These are phyloP conservation scores for Xestia sexstrigata DNA, from an alignment of 2,888 invertebrate species.

Conservation along the genomic window DNA sequence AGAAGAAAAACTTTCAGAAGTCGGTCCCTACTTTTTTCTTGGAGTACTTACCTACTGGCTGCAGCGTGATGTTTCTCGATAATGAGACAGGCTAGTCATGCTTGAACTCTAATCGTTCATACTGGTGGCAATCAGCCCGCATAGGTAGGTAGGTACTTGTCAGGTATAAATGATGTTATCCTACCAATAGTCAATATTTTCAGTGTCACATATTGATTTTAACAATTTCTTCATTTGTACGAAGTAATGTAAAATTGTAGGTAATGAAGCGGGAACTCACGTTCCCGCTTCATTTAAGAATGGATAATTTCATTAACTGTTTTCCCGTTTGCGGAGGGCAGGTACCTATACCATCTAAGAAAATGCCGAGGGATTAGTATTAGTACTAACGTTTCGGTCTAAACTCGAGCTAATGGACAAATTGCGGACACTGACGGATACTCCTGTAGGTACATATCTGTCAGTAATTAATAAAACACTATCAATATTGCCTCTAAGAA, in stretches of 20 bases:
- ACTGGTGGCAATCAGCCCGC: conserved; percentile 30
- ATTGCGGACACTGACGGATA: not conserved
- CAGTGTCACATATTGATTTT: conserved; percentile 17
- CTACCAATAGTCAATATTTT: not conserved
- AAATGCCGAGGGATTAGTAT: not conserved
- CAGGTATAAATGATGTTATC: conserved; percentile 15
- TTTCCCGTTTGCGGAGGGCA: not conserved
- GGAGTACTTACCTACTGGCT: not conserved
- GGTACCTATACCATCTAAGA: not conserved
- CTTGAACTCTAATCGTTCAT: conserved; percentile 16
- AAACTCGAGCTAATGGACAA: not conserved
- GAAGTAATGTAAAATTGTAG: too few relatives aligned
- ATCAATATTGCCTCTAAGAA: not conserved
- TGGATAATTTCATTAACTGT: not conserved
- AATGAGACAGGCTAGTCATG: not conserved
- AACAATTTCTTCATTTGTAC: not conserved
- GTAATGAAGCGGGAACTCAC: too few relatives aligned
- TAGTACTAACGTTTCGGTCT: not conserved
- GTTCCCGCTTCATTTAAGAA: too few relatives aligned
- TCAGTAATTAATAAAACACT: not conserved
- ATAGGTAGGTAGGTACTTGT: conserved; percentile 10
- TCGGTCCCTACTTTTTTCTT: not conserved
- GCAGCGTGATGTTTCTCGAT: not conserved
- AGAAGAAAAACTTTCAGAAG: not conserved
- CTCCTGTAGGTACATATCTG: not conserved